phyloP scores from a whole-genome alignment of 2,888 invertebrate species.

The Caenorhabditis japonica region DNA sequence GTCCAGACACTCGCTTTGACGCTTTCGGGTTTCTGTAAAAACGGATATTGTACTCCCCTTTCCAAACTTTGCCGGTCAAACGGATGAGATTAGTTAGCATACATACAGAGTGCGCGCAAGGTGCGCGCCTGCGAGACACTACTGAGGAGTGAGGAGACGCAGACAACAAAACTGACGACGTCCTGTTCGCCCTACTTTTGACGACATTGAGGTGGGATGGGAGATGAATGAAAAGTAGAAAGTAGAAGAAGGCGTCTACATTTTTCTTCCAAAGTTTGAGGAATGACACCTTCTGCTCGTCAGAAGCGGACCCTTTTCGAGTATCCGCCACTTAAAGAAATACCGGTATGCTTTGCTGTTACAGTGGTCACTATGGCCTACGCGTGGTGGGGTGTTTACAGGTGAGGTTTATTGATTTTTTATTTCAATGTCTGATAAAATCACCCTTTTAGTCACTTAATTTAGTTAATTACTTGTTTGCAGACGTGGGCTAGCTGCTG shows the following conservation, averaged over 20 bases:
- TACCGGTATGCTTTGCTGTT: constrained; percentile 68
- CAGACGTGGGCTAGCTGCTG: too few species aligned
- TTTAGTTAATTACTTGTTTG: too few species aligned
- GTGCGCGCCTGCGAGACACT: background rate
- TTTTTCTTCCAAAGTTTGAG: background rate
- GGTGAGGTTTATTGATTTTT: constrained; percentile 20
- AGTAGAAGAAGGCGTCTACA: constrained; percentile 22
- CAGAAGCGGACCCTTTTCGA: constrained; percentile 61
- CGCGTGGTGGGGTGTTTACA: constrained; percentile 59
- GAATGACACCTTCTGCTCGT: constrained; percentile 14
- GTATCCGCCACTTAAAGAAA: constrained; percentile 74
- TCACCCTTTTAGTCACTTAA: background rate
- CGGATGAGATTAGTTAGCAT: constrained; percentile 30
- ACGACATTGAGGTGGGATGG: background rate
- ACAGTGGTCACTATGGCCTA: constrained; percentile 65
- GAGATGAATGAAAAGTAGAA: constrained; percentile 1
- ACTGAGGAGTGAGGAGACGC: constrained; percentile 3
- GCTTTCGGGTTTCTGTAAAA: constrained; percentile 70
- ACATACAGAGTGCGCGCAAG: background rate
- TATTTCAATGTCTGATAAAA: background rate
- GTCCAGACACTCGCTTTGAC: constrained; percentile 60
- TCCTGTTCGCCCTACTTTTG: constrained; percentile 28
- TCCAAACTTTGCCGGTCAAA: constrained; percentile 2
- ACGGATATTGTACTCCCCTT: constrained; percentile 13
- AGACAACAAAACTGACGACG: constrained; percentile 7